Evolutionary conservation across 2,888 invertebrate species (phyloP).

Genomic region (Caenorhabditis sinica): DNA sequence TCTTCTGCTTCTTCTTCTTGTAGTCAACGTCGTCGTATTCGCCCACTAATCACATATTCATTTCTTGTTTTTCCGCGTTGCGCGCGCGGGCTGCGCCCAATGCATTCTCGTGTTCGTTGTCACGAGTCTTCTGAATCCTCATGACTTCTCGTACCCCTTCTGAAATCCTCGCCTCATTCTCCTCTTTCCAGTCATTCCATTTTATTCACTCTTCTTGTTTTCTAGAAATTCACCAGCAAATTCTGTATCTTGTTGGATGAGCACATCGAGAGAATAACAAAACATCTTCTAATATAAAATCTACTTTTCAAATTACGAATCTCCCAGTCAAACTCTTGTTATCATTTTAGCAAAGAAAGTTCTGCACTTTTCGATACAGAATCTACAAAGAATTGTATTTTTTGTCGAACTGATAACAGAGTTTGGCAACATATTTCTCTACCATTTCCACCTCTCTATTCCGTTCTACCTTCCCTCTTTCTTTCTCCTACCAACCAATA

Average conservation of each 20-base stretch:
- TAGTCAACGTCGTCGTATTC: slow-evolving; percentile 36
- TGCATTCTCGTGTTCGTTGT: slow-evolving; percentile 61
- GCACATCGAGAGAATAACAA: no score
- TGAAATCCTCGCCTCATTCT: slow-evolving; percentile 33
- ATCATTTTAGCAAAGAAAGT: no score
- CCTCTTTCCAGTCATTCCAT: slow-evolving; percentile 13
- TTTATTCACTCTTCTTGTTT: slow-evolving; percentile 16
- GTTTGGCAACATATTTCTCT: neutral
- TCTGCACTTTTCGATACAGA: no score
- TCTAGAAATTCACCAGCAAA: slow-evolving; percentile 34
- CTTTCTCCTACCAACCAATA: neutral
- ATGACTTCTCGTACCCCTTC: slow-evolving; percentile 40
- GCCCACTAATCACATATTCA: slow-evolving; percentile 64
- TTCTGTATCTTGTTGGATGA: slow-evolving; percentile 28
- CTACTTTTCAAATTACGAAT: no score
- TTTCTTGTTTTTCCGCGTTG: slow-evolving; percentile 65
- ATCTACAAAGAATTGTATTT: neutral
- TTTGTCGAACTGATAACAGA: slow-evolving; percentile 34
- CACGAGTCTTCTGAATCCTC: slow-evolving; percentile 62
- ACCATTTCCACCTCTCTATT: neutral
- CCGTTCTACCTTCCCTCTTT: neutral
- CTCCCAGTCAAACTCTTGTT: no score
- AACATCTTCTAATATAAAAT: no score
- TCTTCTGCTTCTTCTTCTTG: slow-evolving; percentile 39
- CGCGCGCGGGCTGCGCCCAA: slow-evolving; percentile 41